Evolutionary conservation across 2,113 vertebrate species (phyloP), one percentile per base, ranked within the genome.

Genomic region (Redunca redunca): DNA sequence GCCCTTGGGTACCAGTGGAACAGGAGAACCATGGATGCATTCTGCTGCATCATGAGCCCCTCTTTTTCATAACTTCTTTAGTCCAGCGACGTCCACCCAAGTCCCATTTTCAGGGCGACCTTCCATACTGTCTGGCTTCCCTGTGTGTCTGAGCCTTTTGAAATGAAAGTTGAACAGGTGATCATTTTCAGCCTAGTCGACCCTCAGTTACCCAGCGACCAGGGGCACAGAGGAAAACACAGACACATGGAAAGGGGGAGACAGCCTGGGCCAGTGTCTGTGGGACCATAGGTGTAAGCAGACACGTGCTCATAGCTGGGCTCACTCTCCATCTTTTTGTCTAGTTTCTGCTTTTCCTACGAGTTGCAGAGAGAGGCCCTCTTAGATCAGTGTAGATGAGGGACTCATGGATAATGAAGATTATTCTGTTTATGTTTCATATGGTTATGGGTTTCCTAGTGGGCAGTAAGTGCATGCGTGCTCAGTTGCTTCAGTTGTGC

Each of bases 71-170:
- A 13, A 3, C 43, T 40, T 58, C 30, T 33, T 40, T 15, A 62
- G 43, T 36, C 33, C 11, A 7, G 28, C 26, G 28, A 7, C n/a
- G 28, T 64, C 67, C 6, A 6, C 4, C 52, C n/a, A 10, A 3
- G 16, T 58, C 46, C 50, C 1, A 6, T 78, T 36, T 13, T 15
- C 0, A 0, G 28, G 40, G 11, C 12, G 2, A 16, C 19, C 3
- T 36, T 48, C 33, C 40, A 7, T 13, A 6, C 12, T 33, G 13
- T 21, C 12, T 15, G 25, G 19, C 16, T 21, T 93, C 67, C 67
- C 57, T 48, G 15, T 12, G 26, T 23, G 7, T 46, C 57, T 50
- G 33, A 81, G 43, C 25, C 43, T 94, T 89, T 81, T 82, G 83
- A 58, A 30, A n/a, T 52, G 25, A 78, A 64, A 90, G 25, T 5